Evolutionary conservation across 1,140 invertebrate species (phyloP).

Genomic region (Mamestra configurata): DNA sequence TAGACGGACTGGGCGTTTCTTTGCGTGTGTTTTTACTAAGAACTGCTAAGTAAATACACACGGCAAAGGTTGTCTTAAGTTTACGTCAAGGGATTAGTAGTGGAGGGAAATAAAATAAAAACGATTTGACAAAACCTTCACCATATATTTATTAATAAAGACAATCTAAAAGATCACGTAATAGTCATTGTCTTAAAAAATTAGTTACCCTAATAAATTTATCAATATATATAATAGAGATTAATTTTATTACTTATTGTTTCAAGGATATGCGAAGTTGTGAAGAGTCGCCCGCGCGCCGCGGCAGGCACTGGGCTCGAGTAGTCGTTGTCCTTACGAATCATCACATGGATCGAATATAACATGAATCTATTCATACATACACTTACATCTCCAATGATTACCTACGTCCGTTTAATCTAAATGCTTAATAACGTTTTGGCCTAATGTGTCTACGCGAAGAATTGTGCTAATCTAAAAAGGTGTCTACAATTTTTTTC

Average conservation of each 20-base stretch:
- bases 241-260: constrained; percentile 87
- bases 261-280: constrained; percentile 87
- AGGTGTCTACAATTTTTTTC: constrained; percentile 83
- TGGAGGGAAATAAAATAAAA: constrained; percentile 72
- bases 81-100: too few relatives aligned
- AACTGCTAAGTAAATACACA: too few relatives aligned
- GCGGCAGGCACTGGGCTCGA: constrained; percentile 72
- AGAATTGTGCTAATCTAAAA: constrained; percentile 87
- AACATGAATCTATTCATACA: constrained; percentile 81
- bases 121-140: constrained; percentile 87
- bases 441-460: constrained; percentile 85
- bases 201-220: constrained; percentile 88
- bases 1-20: too few relatives aligned
- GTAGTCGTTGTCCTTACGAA: constrained; percentile 83
- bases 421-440: constrained; percentile 82
- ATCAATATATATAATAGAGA: constrained; percentile 86
- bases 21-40: too few relatives aligned
- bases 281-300: constrained; percentile 76
- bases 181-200: constrained; percentile 88
- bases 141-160: constrained; percentile 88
- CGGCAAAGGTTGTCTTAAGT: too few relatives aligned
- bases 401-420: constrained; percentile 80
- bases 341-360: constrained; percentile 84
- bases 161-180: constrained; percentile 88
- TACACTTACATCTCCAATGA: constrained; percentile 79